These are phyloP conservation scores for Etheostoma perlongum DNA, from an alignment of 2,797 vertebrate species.

Conservation along the genomic window DNA sequence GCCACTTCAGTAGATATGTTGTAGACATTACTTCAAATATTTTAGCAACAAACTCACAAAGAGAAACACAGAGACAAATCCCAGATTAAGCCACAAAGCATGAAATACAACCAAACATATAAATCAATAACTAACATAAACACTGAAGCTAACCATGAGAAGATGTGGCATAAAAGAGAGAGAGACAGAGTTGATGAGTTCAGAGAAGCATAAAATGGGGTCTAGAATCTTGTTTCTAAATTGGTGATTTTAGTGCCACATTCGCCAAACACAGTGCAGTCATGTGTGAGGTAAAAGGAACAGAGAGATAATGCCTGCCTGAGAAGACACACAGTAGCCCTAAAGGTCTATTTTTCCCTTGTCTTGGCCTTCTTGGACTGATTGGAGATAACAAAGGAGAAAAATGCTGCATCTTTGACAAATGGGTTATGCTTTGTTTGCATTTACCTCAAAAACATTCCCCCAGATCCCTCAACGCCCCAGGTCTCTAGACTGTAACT, in stretches of 20 bases:
- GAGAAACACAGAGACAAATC: slow-evolving; percentile 8
- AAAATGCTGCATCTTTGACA: slow-evolving; percentile 61
- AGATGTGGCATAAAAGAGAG: slow-evolving; percentile 2
- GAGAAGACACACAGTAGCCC: slow-evolving; percentile 55
- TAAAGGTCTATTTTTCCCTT: slow-evolving; percentile 52
- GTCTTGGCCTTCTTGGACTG: slow-evolving; percentile 41
- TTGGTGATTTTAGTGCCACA: slow-evolving; percentile 50
- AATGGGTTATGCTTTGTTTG: slow-evolving; percentile 73
- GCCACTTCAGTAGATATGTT: slow-evolving; percentile 43
- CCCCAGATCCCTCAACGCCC: slow-evolving; percentile 6
- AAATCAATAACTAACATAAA: slow-evolving; percentile 28
- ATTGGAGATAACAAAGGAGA: slow-evolving; percentile 48
- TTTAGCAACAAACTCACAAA: slow-evolving; percentile 25
- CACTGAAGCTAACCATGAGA: slow-evolving; percentile 10
- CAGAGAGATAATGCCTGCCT: slow-evolving; percentile 42
- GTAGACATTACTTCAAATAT: slow-evolving; percentile 33
- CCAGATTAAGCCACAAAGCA: slow-evolving; percentile 15
- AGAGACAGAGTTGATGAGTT: slow-evolving; percentile 8
- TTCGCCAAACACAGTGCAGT: slow-evolving; percentile 48
- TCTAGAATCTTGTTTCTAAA: neutral
- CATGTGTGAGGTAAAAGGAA: slow-evolving; percentile 51
- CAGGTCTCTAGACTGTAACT: slow-evolving; percentile 38
- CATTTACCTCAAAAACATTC: slow-evolving; percentile 58
- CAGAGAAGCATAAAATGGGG: slow-evolving; percentile 12
- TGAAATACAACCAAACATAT: slow-evolving; percentile 29